Conservation (phyloP, 2,888 invertebrate genomes). For the Oscheius sp. region DNA sequence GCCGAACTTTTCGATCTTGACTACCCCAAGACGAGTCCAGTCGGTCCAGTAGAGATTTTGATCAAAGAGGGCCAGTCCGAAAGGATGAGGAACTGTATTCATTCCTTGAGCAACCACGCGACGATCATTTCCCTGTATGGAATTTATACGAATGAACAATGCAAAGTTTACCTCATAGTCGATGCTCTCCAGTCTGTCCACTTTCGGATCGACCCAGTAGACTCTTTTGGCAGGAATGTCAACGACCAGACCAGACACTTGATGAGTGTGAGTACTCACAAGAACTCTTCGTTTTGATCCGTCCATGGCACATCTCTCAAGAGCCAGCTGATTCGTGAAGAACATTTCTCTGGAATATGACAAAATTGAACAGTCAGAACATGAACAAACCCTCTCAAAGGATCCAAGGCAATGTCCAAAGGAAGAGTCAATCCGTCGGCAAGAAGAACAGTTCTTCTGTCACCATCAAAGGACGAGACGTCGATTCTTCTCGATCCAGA, state of each 20-base stretch:
- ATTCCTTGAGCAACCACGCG: slow-evolving; percentile 68
- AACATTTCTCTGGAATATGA: slow-evolving; percentile 76
- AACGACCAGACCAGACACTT: slow-evolving; percentile 81
- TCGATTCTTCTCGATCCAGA: slow-evolving; percentile 84
- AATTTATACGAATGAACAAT: slow-evolving; percentile 74
- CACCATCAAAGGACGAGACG: slow-evolving; percentile 87
- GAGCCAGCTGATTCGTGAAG: slow-evolving; percentile 78
- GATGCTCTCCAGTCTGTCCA: slow-evolving; percentile 95
- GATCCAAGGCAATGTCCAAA: slow-evolving; percentile 91
- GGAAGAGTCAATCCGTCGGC: slow-evolving; percentile 91
- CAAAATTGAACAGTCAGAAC: slow-evolving; percentile 3
- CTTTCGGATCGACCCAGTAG: slow-evolving; percentile 94
- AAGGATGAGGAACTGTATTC: slow-evolving; percentile 89
- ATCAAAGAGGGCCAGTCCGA: slow-evolving; percentile 92
- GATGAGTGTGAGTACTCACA: slow-evolving; percentile 90
- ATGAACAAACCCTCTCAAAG: slow-evolving; percentile 82
- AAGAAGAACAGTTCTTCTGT: slow-evolving; percentile 89
- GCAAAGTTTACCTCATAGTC: slow-evolving; percentile 83
- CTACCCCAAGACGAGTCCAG: slow-evolving; percentile 79
- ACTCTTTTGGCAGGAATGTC: slow-evolving; percentile 90
- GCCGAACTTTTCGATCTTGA: slow-evolving; percentile 72
- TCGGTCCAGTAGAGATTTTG: slow-evolving; percentile 94
- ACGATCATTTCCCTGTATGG: slow-evolving; percentile 78
- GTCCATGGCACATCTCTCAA: slow-evolving; percentile 92
- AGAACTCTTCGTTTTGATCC: slow-evolving; percentile 86